Percentiles rank a stretch among this genome's conserved stretches.
These are phyloP conservation scores for Oxyura jamaicensis DNA, from an alignment of 2,113 vertebrate genomes.

Conservation along the genomic window DNA sequence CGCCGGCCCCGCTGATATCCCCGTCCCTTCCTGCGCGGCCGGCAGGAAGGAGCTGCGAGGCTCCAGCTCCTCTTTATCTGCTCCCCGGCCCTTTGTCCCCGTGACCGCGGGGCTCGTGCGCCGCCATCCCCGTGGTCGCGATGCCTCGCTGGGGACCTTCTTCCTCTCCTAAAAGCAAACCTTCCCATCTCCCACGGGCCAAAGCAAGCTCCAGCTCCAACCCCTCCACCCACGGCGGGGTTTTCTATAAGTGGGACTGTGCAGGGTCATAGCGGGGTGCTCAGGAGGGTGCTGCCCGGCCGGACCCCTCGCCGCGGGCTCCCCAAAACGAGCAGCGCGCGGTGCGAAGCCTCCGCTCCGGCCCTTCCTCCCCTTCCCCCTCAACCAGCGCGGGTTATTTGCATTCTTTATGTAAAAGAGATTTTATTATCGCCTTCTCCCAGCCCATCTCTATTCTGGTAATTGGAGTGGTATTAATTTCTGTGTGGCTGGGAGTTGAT, in stretches of 20 bases:
- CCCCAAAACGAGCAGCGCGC: background rate
- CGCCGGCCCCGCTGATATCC: conserved; percentile 51
- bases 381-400: conserved; percentile 38
- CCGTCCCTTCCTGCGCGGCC: conserved; percentile 60
- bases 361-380: background rate
- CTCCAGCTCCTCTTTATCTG: conserved; percentile 52
- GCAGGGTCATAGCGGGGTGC: background rate
- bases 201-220: background rate
- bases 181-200: background rate
- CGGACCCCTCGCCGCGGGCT: background rate
- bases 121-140: background rate
- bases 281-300: accelerated
- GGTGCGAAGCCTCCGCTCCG: background rate
- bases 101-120: background rate
- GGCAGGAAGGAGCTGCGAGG: conserved; percentile 63
- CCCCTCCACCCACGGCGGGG: background rate
- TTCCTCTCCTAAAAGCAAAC: background rate
- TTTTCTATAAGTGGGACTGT: background rate
- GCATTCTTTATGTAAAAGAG: conserved; percentile 83
- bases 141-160: too few relatives aligned
- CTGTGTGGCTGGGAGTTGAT: conserved; percentile 83
- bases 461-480: conserved; percentile 92
- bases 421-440: conserved; percentile 85
- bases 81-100: conserved; percentile 49
- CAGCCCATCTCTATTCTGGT: conserved; percentile 87